Percentiles rank a stretch among this genome's conserved stretches.
These are phyloP conservation scores for Sminthopsis crassicaudata DNA, from an alignment of 2,113 vertebrate species.

Conservation along the genomic window DNA sequence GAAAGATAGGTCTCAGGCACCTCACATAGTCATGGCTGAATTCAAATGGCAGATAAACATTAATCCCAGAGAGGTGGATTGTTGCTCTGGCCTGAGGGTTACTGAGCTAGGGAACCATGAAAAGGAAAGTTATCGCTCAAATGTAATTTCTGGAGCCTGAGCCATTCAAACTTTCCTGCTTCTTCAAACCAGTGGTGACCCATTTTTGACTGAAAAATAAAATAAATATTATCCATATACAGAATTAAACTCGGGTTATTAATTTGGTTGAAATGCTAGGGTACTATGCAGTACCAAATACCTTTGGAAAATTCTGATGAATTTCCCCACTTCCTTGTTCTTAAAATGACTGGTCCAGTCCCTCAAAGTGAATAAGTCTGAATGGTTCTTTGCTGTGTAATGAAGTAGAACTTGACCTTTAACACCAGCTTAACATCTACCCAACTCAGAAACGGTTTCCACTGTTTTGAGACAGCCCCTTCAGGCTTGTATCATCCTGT, in stretches of 20 bases:
- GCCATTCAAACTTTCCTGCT: not conserved
- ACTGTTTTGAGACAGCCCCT: not conserved
- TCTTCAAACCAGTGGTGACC: not conserved
- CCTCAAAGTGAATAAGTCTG: not conserved
- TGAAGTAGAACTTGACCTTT: not conserved
- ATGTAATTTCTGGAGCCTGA: slow-evolving; percentile 3
- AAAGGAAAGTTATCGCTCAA: not conserved
- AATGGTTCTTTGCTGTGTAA: not conserved
- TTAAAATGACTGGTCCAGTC: not conserved
- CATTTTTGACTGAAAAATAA: not conserved
- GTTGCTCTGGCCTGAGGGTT: not conserved
- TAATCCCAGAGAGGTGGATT: not conserved
- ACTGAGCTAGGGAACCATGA: not conserved
- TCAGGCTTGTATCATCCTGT: fast-evolving
- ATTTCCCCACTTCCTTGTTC: not conserved
- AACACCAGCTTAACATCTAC: not conserved
- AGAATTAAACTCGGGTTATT: not conserved
- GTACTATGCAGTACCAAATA: not conserved
- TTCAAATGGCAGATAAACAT: not conserved
- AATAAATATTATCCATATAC: not conserved
- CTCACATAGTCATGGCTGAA: no score
- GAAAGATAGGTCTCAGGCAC: not conserved
- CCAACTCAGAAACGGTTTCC: not conserved
- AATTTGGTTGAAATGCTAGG: not conserved
- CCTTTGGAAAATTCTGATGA: not conserved